These are phyloP conservation scores for Apotomis capreana DNA, from an alignment of 2,888 invertebrate species.

Conservation along the genomic window DNA sequence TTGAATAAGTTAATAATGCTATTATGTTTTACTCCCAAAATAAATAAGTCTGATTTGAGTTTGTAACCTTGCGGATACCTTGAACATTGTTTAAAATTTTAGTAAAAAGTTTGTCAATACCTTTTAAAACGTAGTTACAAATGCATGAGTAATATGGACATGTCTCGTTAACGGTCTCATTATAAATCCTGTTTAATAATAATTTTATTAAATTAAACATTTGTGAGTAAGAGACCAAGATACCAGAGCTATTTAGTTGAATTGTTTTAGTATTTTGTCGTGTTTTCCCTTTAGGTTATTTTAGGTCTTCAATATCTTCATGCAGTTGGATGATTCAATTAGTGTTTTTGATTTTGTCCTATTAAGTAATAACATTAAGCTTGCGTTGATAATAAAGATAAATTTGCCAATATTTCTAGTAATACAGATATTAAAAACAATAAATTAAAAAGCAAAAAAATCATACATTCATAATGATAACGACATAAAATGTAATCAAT, in stretches of 20 bases:
- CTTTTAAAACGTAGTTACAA: conserved; percentile 14
- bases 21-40: too few species aligned
- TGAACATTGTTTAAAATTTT: background rate
- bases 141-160: conserved; percentile 35
- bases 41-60: too few species aligned
- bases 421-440: too few species aligned
- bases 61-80: too few species aligned
- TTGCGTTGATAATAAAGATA: background rate
- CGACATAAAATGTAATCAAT: too few species aligned
- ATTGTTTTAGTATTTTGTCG: conserved; percentile 12
- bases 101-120: conserved; percentile 31
- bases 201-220: background rate
- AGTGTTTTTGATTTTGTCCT: too few species aligned
- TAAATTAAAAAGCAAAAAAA: too few species aligned
- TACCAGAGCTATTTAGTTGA: conserved; percentile 14
- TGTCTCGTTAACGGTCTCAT: conserved; percentile 14
- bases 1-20: too few species aligned
- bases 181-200: too few species aligned
- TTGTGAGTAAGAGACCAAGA: conserved; percentile 1
- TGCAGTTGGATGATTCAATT: background rate
- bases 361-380: too few species aligned
- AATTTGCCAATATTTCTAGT: background rate
- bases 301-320: conserved; percentile 6
- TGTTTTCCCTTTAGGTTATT: conserved; percentile 22
- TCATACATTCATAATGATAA: too few species aligned